Evolutionary conservation across 2,113 vertebrate species (phyloP).

Genomic region (Connochaetes taurinus): DNA sequence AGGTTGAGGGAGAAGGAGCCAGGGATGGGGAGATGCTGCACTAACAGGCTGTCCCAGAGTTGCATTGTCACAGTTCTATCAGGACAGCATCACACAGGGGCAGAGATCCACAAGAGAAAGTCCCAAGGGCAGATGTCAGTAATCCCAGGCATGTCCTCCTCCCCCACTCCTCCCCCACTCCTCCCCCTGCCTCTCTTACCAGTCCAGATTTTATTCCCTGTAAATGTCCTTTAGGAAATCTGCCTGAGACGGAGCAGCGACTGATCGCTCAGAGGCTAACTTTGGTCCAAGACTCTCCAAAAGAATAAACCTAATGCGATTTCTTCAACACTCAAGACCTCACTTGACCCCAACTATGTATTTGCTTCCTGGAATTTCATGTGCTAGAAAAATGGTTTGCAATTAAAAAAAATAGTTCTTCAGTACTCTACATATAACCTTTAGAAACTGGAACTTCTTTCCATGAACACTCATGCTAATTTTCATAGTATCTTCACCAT

Average conservation of each 20-base stretch:
- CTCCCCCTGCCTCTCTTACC: background rate
- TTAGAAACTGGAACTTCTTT: background rate
- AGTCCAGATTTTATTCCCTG: background rate
- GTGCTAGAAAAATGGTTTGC: background rate
- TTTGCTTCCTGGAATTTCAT: background rate
- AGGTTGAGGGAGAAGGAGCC: too few species aligned
- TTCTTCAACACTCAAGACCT: background rate
- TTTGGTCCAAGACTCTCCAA: background rate
- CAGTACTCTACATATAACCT: background rate
- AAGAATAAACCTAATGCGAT: background rate
- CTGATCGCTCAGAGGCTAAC: background rate
- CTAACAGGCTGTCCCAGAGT: rapidly evolving
- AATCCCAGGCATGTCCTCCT: too few species aligned
- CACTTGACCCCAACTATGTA: background rate
- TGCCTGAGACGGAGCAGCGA: background rate
- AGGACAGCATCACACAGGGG: too few species aligned
- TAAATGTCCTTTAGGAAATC: background rate
- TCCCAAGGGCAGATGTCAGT: background rate
- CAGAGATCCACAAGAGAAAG: rapidly evolving
- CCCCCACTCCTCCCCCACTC: too few species aligned
- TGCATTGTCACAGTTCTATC: rapidly evolving
- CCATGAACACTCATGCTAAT: background rate
- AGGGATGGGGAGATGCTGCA: background rate
- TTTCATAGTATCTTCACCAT: background rate
- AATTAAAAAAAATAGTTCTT: background rate